Conservation (phyloP, 2,113 vertebrate genomes). For the Irena cyanogastra region DNA sequence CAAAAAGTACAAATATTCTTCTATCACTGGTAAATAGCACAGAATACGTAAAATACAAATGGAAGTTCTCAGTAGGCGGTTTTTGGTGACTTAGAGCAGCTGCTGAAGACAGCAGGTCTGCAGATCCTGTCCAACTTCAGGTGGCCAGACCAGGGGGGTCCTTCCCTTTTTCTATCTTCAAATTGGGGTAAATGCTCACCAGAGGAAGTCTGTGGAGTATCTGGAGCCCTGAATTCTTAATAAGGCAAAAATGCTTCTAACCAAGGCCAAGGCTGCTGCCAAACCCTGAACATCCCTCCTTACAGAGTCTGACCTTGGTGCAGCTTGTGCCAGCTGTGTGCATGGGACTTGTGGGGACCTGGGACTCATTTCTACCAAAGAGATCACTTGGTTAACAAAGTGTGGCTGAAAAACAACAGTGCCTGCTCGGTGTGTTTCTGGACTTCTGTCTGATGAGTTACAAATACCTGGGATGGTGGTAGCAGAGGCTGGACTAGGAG, state of each 20-base stretch:
- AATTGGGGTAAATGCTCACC: not conserved
- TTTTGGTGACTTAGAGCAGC: not conserved
- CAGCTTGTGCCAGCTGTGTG: not conserved
- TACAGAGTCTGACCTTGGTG: not conserved
- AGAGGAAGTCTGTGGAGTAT: not conserved
- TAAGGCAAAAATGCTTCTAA: not conserved
- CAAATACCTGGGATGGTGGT: not conserved
- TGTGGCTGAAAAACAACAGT: not conserved
- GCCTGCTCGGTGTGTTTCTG: not conserved
- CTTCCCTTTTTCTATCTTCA: rapidly evolving
- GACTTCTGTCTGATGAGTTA: not conserved
- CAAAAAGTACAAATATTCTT: not conserved
- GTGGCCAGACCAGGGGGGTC: not conserved
- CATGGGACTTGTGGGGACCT: too few species aligned
- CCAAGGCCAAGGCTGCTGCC: not conserved
- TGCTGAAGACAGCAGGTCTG: not conserved
- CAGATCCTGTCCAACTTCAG: rapidly evolving
- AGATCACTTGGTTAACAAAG: rapidly evolving
- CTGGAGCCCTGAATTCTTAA: not conserved
- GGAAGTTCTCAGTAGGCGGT: not conserved
- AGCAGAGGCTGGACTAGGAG: not conserved
- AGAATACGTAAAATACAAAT: not conserved
- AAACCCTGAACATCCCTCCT: rapidly evolving
- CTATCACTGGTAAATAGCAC: not conserved
- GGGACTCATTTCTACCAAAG: not conserved